Conservation (phyloP, 2,797 vertebrate genomes). For the Chanos chanos region DNA sequence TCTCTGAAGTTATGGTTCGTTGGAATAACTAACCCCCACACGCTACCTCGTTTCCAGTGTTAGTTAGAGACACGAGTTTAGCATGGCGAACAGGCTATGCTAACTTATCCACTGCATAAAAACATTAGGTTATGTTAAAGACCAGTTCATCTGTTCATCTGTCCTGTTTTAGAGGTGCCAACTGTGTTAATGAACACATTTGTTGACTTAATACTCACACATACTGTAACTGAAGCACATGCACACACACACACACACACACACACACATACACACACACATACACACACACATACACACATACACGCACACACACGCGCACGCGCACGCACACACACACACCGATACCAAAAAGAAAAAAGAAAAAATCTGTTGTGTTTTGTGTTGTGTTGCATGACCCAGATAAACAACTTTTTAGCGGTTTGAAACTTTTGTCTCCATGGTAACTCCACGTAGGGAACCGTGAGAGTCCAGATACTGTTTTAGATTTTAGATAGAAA, state of each 20-base stretch:
- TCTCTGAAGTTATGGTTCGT: too few species aligned
- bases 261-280: background rate
- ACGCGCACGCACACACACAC: background rate
- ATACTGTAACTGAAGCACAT: too few species aligned
- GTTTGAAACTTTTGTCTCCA: constrained; percentile 66
- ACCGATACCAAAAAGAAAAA: background rate
- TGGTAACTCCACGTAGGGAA: constrained; percentile 59
- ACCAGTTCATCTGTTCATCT: constrained; percentile 14
- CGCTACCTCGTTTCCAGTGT: too few species aligned
- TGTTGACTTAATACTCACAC: too few species aligned
- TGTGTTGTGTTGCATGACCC: constrained; percentile 58
- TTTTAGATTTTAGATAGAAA: too few species aligned
- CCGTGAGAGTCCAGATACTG: constrained; percentile 23
- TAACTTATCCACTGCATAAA: too few species aligned
- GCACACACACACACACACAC: background rate
- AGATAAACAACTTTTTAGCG: constrained; percentile 59
- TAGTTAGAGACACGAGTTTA: background rate
- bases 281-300: constrained; percentile 18
- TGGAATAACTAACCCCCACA: too few species aligned
- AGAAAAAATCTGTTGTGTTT: constrained; percentile 3
- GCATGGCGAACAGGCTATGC: background rate
- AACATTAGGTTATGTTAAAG: constrained; percentile 18
- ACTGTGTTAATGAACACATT: too few species aligned
- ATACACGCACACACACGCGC: background rate
- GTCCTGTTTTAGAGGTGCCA: constrained; percentile 4